These are phyloP conservation scores for Serilophus lunatus DNA, from an alignment of 2,113 vertebrate species.

Conservation along the genomic window DNA sequence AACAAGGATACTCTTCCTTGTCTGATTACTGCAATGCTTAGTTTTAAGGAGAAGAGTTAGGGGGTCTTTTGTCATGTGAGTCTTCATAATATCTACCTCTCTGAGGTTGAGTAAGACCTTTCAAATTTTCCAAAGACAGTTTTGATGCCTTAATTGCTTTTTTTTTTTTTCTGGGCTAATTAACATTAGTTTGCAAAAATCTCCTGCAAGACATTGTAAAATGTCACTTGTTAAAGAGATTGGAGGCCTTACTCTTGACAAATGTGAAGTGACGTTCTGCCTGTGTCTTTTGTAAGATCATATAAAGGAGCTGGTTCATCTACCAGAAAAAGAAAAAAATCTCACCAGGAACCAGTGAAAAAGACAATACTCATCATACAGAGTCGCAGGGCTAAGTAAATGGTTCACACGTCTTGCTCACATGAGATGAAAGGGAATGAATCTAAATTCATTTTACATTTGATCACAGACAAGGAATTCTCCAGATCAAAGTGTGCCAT, in stretches of 20 bases:
- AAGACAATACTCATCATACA: constrained; percentile 47
- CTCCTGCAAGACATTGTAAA: constrained; percentile 56
- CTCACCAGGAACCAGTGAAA: constrained; percentile 58
- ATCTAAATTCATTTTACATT: constrained; percentile 71
- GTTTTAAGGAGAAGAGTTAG: background rate
- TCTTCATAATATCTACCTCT: constrained; percentile 14
- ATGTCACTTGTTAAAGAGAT: constrained; percentile 68
- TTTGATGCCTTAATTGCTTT: constrained; percentile 57
- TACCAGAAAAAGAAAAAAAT: constrained; percentile 54
- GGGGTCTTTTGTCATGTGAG: background rate
- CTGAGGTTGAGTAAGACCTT: constrained; percentile 2
- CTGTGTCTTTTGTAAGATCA: constrained; percentile 69
- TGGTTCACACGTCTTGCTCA: constrained; percentile 67
- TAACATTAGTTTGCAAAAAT: constrained; percentile 55
- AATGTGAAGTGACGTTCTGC: constrained; percentile 74
- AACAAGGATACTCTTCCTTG: background rate
- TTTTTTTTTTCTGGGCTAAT: constrained; percentile 19
- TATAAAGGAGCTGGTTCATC: constrained; percentile 71
- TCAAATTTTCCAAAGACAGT: constrained; percentile 38
- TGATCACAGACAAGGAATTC: constrained; percentile 69
- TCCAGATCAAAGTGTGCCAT: constrained; percentile 71
- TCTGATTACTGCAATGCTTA: background rate
- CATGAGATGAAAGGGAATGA: constrained; percentile 71
- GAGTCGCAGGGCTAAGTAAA: constrained; percentile 54
- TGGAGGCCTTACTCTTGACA: constrained; percentile 67